Evolutionary conservation across 2,888 invertebrate species (phyloP), one percentile per base, ranked within the genome.

Genomic region (Balanococcus diminutus): DNA sequence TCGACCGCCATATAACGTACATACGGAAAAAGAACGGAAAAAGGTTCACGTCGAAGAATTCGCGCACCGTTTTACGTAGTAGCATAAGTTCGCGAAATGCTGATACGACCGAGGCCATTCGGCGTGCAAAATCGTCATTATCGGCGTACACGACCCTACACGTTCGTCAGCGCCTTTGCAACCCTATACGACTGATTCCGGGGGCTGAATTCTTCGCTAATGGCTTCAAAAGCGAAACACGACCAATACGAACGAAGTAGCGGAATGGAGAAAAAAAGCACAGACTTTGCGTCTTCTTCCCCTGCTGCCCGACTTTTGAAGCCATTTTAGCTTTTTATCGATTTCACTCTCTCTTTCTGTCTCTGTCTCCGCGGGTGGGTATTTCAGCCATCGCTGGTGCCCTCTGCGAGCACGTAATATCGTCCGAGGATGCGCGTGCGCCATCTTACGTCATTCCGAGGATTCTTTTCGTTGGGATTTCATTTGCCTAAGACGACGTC

Each of bases 1-100:
- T 51, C 75, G 16, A 85, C 79, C 42, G 85, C 85, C 79, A 67
- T 84, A 56, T 22, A 46, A 56, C 11, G 42, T 42, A 42, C 42
- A 16, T 1, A 14, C 42, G 42, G 9, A n/a, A n/a, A n/a, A n/a
- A n/a, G n/a, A n/a, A 42, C 16, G 42, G 14, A 42, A 42, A 42
- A 36, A 8, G 36, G 4, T 42, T 42, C 42, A 16, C 42, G 14
- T 42, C 42, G 16, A 42, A 42, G 11, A 16, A 42, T 42, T 42
- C 42, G 14, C 42, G 36, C 3, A 8, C 3, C 36, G 36, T 36
- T 36, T 36, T 36, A 36, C 36, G 1, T 42, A 16, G 42, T 14
- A 3, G 16, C 42, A 42, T n/a, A n/a, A n/a, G n/a, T 42, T 14
- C 42, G 42, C 42, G 42, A 42, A 8, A 36, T 36, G n/a, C 36